These are phyloP conservation scores for Nasalis larvatus DNA, from an alignment of 2,113 vertebrate genomes.

Conservation along the genomic window DNA sequence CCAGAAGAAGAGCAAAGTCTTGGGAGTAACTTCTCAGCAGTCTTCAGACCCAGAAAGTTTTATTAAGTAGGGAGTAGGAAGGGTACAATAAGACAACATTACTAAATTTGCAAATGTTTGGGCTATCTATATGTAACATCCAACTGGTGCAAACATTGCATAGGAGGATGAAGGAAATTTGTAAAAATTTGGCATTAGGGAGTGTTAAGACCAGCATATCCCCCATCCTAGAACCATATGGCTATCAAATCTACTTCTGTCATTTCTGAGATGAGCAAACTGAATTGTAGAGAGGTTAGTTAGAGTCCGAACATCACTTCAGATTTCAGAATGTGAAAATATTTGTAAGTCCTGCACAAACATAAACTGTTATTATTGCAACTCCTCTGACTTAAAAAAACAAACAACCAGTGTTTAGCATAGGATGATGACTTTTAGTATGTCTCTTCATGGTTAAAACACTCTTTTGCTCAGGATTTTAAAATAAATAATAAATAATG, in stretches of 20 bases:
- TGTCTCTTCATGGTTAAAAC: not conserved
- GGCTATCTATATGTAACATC: conserved; percentile 1
- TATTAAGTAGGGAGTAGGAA: conserved; percentile 30
- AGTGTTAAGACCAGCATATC: not conserved
- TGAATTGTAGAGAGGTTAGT: not conserved
- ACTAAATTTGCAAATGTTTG: conserved; percentile 57
- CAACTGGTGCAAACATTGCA: conserved; percentile 1
- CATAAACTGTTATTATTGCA: not conserved
- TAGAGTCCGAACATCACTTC: not conserved
- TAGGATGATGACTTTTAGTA: rapidly evolving
- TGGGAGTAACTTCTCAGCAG: conserved; percentile 50
- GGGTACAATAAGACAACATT: not conserved
- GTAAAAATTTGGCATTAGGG: not conserved
- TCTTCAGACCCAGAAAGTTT: conserved; percentile 43
- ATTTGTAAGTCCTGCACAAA: not conserved
- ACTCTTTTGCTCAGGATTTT: not conserved
- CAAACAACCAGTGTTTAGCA: not conserved
- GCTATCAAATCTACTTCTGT: not conserved
- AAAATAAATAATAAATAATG: not conserved
- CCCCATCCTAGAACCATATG: not conserved
- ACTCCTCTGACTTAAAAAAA: not conserved
- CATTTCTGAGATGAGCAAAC: conserved; percentile 20
- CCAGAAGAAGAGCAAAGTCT: conserved; percentile 65
- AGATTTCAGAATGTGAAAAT: conserved; percentile 8
- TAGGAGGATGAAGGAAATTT: conserved; percentile 34